phyloP scores from a whole-genome alignment of 2,888 invertebrate species.

The Luperina testacea region DNA sequence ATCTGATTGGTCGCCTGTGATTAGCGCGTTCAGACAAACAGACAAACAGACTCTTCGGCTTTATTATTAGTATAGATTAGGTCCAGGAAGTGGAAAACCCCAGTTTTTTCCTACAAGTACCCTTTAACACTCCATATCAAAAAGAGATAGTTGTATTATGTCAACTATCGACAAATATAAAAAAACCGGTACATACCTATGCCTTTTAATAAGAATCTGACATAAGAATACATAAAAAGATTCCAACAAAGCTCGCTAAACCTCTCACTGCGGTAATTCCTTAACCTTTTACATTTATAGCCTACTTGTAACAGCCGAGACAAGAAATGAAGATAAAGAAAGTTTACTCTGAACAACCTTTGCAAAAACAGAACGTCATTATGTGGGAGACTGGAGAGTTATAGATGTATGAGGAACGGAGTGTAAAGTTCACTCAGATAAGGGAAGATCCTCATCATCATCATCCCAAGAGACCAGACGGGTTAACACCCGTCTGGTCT shows the following conservation, averaged over 20 bases:
- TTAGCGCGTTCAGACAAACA: not conserved
- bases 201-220: slow-evolving; percentile 7
- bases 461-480: no score
- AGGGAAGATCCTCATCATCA: no score
- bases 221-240: slow-evolving; percentile 20
- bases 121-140: not conserved
- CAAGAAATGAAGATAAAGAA: slow-evolving; percentile 15
- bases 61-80: not conserved
- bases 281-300: slow-evolving; percentile 56
- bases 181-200: not conserved
- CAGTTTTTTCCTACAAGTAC: not conserved
- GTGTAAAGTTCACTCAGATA: no score
- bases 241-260: slow-evolving; percentile 16
- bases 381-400: no score
- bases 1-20: no score
- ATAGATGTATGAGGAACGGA: no score
- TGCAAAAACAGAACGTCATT: no score
- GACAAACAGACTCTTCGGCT: not conserved
- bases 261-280: slow-evolving; percentile 46
- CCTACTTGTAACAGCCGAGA: slow-evolving; percentile 10
- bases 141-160: slow-evolving; percentile 41
- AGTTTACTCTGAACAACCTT: not conserved
- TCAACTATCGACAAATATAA: not conserved
- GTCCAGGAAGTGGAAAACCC: not conserved
- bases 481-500: no score